Percentiles rank a stretch among this genome's conserved stretches.
Evolutionary conservation across 2,797 vertebrate genomes (phyloP).

Genomic region (Nyctibius grandis): DNA sequence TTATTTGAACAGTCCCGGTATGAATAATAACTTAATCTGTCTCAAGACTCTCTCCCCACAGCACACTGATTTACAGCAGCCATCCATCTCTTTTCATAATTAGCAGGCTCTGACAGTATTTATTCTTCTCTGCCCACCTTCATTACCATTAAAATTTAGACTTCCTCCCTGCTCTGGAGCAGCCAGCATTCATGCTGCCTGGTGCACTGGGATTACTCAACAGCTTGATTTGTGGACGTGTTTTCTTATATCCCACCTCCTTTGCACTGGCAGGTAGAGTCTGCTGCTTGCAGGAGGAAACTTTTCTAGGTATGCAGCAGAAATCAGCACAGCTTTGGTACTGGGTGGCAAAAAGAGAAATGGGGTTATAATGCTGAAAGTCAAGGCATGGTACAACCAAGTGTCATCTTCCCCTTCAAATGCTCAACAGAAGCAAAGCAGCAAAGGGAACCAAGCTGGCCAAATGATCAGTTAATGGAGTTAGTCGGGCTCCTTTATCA

Average conservation of each 20-base stretch:
- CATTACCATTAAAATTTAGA: constrained; percentile 55
- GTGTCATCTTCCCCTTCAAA: background rate
- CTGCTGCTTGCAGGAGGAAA: background rate
- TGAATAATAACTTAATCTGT: constrained; percentile 67
- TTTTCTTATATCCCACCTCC: background rate
- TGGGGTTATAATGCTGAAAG: background rate
- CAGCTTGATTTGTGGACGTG: constrained; percentile 40
- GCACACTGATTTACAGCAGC: constrained; percentile 55
- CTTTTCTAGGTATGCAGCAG: background rate
- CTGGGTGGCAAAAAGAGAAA: background rate
- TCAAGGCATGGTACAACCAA: background rate
- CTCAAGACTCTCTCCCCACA: constrained; percentile 57
- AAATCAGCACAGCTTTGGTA: background rate
- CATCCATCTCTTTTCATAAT: constrained; percentile 66
- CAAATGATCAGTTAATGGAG: background rate
- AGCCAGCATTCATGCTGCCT: background rate
- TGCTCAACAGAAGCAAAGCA: background rate
- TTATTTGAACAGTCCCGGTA: constrained; percentile 59
- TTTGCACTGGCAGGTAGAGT: background rate
- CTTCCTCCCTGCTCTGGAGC: constrained; percentile 14
- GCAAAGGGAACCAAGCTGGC: background rate
- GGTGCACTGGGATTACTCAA: constrained; percentile 8
- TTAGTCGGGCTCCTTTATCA: background rate
- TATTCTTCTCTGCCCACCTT: constrained; percentile 64
- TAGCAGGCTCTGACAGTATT: constrained; percentile 64